phyloP scores from a whole-genome alignment of 2,797 vertebrate species.

The Sebastes reedi region DNA sequence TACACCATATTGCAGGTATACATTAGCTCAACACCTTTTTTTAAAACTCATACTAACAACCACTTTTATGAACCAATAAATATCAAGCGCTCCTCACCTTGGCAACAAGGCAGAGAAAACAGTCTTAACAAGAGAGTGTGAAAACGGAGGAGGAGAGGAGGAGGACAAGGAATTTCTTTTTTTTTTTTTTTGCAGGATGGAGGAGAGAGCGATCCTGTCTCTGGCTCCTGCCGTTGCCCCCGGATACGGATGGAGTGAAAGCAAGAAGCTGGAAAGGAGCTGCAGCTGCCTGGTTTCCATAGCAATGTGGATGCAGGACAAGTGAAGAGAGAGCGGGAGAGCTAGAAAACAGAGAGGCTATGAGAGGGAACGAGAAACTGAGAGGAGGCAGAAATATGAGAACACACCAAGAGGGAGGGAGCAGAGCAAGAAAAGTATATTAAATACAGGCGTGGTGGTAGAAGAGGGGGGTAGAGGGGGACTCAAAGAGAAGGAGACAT shows the following conservation, averaged over 20 bases:
- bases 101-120: constrained; percentile 61
- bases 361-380: neutral
- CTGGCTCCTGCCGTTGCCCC: constrained; percentile 85
- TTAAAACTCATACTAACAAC: neutral
- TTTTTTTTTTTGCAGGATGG: constrained; percentile 34
- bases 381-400: neutral
- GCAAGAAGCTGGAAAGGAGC: constrained; percentile 79
- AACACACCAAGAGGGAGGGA: neutral
- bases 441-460: neutral
- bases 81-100: constrained; percentile 44
- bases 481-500: constrained; percentile 40
- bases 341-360: neutral
- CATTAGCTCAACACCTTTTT: neutral
- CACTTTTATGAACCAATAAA: constrained; percentile 36
- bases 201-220: constrained; percentile 74
- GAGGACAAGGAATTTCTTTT: constrained; percentile 39
- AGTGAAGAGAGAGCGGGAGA: constrained; percentile 37
- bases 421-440: neutral
- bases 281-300: constrained; percentile 86
- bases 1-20: neutral
- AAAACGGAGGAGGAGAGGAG: constrained; percentile 45
- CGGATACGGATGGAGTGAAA: constrained; percentile 86
- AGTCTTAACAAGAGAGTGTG: constrained; percentile 51
- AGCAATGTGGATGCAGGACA: constrained; percentile 80
- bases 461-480: neutral